A percentile compares a stretch with the other conserved stretches of the same genome.
Evolutionary conservation across 2,797 vertebrate genomes (phyloP).

Genomic region (Muscicapa comitata): DNA sequence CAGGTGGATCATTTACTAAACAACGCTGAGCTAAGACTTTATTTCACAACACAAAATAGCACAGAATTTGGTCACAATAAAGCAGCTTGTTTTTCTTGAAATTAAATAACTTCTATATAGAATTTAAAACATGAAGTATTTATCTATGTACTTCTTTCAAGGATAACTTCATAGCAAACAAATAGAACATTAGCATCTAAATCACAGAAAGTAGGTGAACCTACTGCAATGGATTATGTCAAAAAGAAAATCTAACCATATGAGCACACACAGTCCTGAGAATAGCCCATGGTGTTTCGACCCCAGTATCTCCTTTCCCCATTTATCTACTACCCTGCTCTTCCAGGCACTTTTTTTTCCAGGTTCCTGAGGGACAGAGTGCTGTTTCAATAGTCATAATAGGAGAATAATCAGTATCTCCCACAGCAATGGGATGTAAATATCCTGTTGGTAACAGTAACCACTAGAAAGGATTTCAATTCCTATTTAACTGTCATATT

Average conservation of each 20-base stretch:
- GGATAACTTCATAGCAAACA: neutral
- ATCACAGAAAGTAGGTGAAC: neutral
- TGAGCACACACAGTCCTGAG: neutral
- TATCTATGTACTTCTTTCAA: neutral
- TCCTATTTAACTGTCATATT: neutral
- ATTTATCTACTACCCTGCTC: neutral
- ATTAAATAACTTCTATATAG: neutral
- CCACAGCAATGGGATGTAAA: neutral
- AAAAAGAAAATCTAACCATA: neutral
- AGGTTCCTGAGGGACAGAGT: neutral
- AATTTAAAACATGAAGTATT: neutral
- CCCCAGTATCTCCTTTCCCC: neutral
- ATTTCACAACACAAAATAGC: neutral
- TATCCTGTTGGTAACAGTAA: neutral
- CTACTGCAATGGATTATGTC: rapidly evolving
- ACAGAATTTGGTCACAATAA: neutral
- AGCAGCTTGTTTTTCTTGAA: neutral
- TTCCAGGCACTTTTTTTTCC: neutral
- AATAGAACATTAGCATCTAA: neutral
- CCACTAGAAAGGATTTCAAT: neutral
- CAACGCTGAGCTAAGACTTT: neutral
- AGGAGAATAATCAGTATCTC: neutral
- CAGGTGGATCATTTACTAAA: neutral
- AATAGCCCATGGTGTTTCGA: neutral
- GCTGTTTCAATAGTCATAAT: neutral